Evolutionary conservation across 2,797 vertebrate species (phyloP), one percentile per base, ranked within the genome.

Genomic region (Cryptoprocta ferox): DNA sequence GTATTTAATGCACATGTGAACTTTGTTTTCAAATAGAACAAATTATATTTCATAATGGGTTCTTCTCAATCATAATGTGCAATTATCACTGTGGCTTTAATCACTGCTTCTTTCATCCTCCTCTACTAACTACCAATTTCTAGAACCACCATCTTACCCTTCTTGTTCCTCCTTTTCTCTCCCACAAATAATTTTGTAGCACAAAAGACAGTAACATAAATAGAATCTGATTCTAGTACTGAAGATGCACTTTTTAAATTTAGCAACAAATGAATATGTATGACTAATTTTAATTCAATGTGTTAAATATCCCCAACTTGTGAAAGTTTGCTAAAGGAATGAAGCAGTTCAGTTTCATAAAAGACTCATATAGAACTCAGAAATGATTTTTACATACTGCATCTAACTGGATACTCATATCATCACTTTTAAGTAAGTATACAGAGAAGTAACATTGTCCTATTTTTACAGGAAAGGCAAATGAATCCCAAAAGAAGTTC

Each of bases 401-500:
- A 70, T 6, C 19, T 73, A 42, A 87, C 12, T 68, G 42, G 26
- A 59, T 75, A 66, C 39, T 92, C 11, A 61, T 18, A 73, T 48
- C 6, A 95, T 28, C 19, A 73, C 48, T 94, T 61, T 30, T 30
- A 90, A 80, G 70, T 71, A 65, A 21, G 12, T 28, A 53, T 15
- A 59, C 11, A 24, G 50, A 53, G 26, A 79, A 87, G 6, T 37
- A 12, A 19, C 78, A 16, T 88, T 95, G 95, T 95, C 61, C 94
- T 39, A 35, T 94, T 91, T 93, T 45, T 75, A 94, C 37, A 97
- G 95, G 78, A 93, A 95, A 98, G 87, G 48, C 28, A 97, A 96
- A 94, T 9, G 68, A 32, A 50, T 93, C 14, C n/a, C n/a, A 21
- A 70, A 26, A 80, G 39, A 91, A 83, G 19, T 50, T 28, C 42